Percentiles rank a stretch among this genome's conserved stretches.
Conservation (phyloP, 1,140 invertebrate species). For the Caerostris darwini region DNA sequence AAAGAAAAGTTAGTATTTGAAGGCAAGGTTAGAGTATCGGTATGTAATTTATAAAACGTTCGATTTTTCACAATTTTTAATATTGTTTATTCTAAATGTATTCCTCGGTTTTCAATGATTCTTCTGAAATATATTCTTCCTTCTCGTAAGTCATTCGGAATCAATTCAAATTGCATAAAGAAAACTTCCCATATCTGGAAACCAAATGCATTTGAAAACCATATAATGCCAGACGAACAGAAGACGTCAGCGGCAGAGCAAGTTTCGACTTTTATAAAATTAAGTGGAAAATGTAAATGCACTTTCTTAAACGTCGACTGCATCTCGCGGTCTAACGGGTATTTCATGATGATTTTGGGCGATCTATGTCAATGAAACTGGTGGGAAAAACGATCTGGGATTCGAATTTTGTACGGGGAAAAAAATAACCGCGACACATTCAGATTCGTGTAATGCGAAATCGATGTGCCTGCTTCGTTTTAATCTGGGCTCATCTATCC, state of each 20-base stretch:
- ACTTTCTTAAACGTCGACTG: background rate
- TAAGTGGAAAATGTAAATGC: background rate
- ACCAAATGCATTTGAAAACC: background rate
- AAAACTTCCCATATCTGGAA: background rate
- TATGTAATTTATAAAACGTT: no score
- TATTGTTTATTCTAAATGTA: no score
- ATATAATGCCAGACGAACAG: background rate
- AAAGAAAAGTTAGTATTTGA: no score
- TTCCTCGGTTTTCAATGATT: background rate
- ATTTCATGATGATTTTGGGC: background rate
- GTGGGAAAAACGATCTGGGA: background rate
- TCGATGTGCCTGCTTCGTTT: conserved; percentile 1
- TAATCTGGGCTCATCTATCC: conserved; percentile 2
- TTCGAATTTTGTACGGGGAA: background rate
- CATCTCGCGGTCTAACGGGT: background rate
- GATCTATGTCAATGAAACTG: background rate
- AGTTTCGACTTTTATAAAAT: background rate
- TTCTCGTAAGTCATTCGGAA: background rate
- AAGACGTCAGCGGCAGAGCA: background rate
- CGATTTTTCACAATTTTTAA: no score
- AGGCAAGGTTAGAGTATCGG: no score
- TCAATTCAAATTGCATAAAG: background rate
- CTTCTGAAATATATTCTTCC: background rate
- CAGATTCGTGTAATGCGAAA: conserved; percentile 1
- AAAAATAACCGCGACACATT: background rate